Evolutionary conservation across 30 jellyfish, hydroid and myxozoan genomes (phyloP).

Genomic region (Morbakka virulenta): DNA sequence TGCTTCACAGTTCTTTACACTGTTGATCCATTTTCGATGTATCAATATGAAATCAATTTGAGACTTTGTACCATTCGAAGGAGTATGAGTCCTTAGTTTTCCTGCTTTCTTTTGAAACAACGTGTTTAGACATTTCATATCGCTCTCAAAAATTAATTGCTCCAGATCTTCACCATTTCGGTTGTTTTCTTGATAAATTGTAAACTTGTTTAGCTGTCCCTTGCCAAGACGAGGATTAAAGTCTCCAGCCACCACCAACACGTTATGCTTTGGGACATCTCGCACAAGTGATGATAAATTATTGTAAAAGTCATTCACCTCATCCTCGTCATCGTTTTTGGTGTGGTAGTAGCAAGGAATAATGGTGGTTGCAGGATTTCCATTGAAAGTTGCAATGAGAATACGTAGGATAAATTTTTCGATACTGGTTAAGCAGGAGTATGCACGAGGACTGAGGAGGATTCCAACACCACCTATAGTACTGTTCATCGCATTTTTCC

Average conservation of each 20-base stretch:
- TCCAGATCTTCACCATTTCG: conserved; percentile 14
- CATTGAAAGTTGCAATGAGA: conserved; percentile 23
- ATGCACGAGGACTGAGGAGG: background rate
- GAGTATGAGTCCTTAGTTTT: conserved; percentile 24
- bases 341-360: conserved; percentile 8
- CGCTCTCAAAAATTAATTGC: background rate
- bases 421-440: no score
- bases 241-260: conserved; percentile 32
- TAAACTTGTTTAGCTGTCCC: background rate
- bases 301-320: conserved; percentile 3
- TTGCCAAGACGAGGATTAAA: conserved; percentile 41
- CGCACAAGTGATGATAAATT: background rate
- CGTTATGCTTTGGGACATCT: conserved; percentile 23
- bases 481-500: conserved; percentile 4
- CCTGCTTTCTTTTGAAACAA: conserved; percentile 7
- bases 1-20: conserved; percentile 33
- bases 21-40: conserved; percentile 28
- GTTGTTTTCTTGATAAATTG: conserved; percentile 18
- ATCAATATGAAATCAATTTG: conserved; percentile 27
- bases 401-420: conserved; percentile 1
- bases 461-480: background rate
- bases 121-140: background rate
- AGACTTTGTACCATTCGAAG: conserved; percentile 9
- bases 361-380: conserved; percentile 38
- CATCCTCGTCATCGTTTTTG: conserved; percentile 19